Evolutionary conservation across 2,113 vertebrate genomes (phyloP).

Genomic region (Proterorhinus semilunaris): DNA sequence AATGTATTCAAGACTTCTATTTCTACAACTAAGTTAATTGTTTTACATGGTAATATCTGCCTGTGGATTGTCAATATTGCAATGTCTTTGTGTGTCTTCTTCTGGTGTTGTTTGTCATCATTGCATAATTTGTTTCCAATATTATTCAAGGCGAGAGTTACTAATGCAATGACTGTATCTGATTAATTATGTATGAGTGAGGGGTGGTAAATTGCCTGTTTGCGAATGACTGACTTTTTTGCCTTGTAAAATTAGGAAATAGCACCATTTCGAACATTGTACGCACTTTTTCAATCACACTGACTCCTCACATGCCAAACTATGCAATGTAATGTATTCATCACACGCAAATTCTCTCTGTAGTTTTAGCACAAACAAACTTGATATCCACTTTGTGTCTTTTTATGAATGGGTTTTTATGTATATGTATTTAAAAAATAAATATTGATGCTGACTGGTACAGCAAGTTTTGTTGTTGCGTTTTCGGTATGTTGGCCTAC

Average conservation of each 20-base stretch:
- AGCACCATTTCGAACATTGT: slow-evolving; percentile 44
- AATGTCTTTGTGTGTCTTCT: slow-evolving; percentile 54
- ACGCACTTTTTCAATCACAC: slow-evolving; percentile 64
- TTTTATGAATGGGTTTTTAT: slow-evolving; percentile 74
- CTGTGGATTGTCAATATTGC: slow-evolving; percentile 46
- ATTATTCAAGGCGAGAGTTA: slow-evolving; percentile 41
- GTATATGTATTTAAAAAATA: slow-evolving; percentile 78
- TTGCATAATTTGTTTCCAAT: slow-evolving; percentile 38
- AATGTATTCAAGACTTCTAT: slow-evolving; percentile 23
- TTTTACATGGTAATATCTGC: slow-evolving; percentile 49
- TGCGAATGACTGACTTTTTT: slow-evolving; percentile 6
- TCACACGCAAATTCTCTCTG: slow-evolving; percentile 48
- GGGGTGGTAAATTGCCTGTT: slow-evolving; percentile 17
- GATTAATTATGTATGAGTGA: slow-evolving; percentile 1
- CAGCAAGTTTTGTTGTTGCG: slow-evolving; percentile 21
- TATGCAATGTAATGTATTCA: slow-evolving; percentile 73
- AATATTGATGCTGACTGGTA: slow-evolving; percentile 63
- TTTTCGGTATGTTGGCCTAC: not conserved
- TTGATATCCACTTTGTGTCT: slow-evolving; percentile 62
- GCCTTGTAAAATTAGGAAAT: slow-evolving; percentile 46
- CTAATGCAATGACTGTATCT: slow-evolving; percentile 13
- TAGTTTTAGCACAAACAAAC: slow-evolving; percentile 62
- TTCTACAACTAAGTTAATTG: slow-evolving; percentile 6
- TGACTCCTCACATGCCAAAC: slow-evolving; percentile 56
- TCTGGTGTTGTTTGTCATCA: slow-evolving; percentile 54